Conservation (phyloP, 2,113 vertebrate species). For the Podarcis raffonei region DNA sequence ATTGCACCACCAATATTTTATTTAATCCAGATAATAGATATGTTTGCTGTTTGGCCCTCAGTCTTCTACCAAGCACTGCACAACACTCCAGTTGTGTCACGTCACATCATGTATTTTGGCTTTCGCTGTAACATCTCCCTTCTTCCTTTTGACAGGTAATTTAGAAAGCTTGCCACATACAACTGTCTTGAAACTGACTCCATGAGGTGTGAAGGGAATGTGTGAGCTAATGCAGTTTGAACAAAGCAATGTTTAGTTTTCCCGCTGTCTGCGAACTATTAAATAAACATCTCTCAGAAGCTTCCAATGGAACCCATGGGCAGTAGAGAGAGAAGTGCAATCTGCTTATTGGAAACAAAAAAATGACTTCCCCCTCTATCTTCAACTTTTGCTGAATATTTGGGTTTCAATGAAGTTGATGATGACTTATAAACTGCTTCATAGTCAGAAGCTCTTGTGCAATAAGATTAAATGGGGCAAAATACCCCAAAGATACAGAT, state of each 20-base stretch:
- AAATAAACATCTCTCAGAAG: slow-evolving; percentile 41
- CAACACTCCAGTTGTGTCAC: slow-evolving; percentile 17
- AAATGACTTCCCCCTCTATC: not conserved
- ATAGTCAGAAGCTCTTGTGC: too few species aligned
- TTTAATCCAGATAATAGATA: slow-evolving; percentile 48
- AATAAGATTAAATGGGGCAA: too few species aligned
- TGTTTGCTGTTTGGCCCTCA: slow-evolving; percentile 32
- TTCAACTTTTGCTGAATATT: slow-evolving; percentile 16
- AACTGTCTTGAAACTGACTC: slow-evolving; percentile 48
- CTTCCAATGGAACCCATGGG: slow-evolving; percentile 8
- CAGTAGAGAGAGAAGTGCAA: not conserved
- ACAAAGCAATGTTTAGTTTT: slow-evolving; percentile 33
- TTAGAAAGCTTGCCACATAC: slow-evolving; percentile 49
- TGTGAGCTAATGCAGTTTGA: slow-evolving; percentile 29
- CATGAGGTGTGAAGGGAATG: slow-evolving; percentile 40
- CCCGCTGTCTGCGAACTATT: slow-evolving; percentile 20
- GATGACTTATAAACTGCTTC: too few species aligned
- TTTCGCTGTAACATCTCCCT: slow-evolving; percentile 39
- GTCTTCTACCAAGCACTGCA: slow-evolving; percentile 42
- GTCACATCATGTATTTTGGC: slow-evolving; percentile 41
- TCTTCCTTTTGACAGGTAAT: slow-evolving; percentile 65
- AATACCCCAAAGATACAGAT: too few species aligned
- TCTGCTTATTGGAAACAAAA: not conserved
- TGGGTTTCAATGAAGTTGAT: not conserved
- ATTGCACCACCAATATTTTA: slow-evolving; percentile 34